Evolutionary conservation across 2,888 invertebrate genomes (phyloP).

Genomic region (Lithophane leautieri): DNA sequence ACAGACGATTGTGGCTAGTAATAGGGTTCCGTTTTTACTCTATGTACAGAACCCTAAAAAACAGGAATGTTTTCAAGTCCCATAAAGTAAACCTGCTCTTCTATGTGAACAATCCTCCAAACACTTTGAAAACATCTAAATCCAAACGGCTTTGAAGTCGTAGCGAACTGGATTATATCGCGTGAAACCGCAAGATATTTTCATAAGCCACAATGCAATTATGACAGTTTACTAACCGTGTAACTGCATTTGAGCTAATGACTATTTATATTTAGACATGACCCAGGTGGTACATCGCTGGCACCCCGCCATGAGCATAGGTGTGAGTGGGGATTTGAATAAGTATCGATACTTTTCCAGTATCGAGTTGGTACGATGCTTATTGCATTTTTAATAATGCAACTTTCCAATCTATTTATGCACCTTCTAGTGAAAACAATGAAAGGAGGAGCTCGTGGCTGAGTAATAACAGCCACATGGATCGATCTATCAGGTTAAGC

Average conservation of each 20-base stretch:
- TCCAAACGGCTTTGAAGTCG: constrained; percentile 36
- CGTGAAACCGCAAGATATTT: constrained; percentile 53
- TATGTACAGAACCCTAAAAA: background rate
- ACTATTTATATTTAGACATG: constrained; percentile 72
- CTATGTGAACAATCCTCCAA: background rate
- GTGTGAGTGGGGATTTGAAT: constrained; percentile 5
- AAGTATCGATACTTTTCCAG: constrained; percentile 32
- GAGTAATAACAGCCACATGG: no score
- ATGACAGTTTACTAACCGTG: constrained; percentile 49
- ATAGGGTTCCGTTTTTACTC: background rate
- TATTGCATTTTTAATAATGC: background rate
- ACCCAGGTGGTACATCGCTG: constrained; percentile 72
- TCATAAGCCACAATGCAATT: constrained; percentile 57
- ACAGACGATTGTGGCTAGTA: background rate
- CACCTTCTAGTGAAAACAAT: background rate
- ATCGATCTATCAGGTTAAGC: no score
- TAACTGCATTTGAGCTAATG: constrained; percentile 61
- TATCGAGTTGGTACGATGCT: background rate
- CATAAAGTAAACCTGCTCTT: background rate
- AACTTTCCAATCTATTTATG: background rate
- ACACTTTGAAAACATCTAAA: constrained; percentile 19
- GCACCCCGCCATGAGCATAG: constrained; percentile 39
- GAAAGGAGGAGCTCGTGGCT: no score
- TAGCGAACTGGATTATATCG: constrained; percentile 11
- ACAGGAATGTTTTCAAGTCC: background rate